Evolutionary conservation across 1,140 invertebrate genomes (phyloP).

Genomic region (Neodiprion pinetum): DNA sequence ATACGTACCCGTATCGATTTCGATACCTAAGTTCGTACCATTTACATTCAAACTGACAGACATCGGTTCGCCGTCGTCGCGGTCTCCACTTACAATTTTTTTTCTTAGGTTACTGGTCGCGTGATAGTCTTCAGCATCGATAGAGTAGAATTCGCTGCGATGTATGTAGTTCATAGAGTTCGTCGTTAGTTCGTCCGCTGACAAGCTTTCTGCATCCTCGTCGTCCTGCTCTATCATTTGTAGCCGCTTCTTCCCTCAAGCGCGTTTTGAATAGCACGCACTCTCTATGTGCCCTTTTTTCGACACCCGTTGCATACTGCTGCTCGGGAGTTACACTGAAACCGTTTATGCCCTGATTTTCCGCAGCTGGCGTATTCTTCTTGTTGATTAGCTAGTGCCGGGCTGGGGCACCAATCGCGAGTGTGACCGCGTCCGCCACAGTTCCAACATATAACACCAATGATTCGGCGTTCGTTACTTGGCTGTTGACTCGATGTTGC

Average conservation of each 20-base stretch:
- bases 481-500: too few species aligned
- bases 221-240: not conserved
- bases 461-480: too few species aligned
- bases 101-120: not conserved
- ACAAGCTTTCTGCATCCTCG: not conserved
- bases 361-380: slow-evolving; percentile 17
- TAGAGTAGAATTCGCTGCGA: slow-evolving; percentile 14
- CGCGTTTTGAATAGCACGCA: not conserved
- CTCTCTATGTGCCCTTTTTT: not conserved
- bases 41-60: slow-evolving; percentile 5
- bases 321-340: slow-evolving; percentile 8
- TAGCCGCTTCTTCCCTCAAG: not conserved
- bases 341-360: slow-evolving; percentile 6
- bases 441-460: too few species aligned
- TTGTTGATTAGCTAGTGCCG: not conserved
- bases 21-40: slow-evolving; percentile 17
- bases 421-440: not conserved
- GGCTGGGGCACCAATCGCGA: not conserved
- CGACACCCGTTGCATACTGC: not conserved
- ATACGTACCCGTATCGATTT: slow-evolving; percentile 28
- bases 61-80: slow-evolving; percentile 15
- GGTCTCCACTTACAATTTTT: slow-evolving; percentile 16
- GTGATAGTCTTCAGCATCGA: slow-evolving; percentile 16
- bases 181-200: not conserved
- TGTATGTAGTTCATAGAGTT: slow-evolving; percentile 7